Evolutionary conservation across 2,113 vertebrate genomes (phyloP).

Genomic region (Penelope pileata): DNA sequence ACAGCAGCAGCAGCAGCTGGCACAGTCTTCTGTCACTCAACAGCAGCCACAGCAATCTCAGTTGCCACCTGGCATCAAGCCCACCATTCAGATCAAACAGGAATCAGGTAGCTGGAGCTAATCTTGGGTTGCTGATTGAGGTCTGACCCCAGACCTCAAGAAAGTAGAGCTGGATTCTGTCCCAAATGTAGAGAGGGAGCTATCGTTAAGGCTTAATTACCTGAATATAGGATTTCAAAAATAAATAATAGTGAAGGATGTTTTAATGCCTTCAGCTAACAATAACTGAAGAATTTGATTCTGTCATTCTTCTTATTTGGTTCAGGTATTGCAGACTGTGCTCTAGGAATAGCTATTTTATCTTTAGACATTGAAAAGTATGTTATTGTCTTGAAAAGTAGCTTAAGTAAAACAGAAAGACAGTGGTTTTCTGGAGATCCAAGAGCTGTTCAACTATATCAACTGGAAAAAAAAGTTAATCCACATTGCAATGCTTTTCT

Average conservation of each 20-base stretch:
- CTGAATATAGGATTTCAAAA: not conserved
- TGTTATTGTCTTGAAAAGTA: not conserved
- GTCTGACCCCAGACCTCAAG: not conserved
- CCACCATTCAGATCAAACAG: constrained; percentile 98
- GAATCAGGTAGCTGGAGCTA: constrained; percentile 87
- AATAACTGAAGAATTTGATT: not conserved
- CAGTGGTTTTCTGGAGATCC: constrained; percentile 7
- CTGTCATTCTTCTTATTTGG: not conserved
- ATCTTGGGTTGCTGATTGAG: not conserved
- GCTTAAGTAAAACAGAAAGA: not conserved
- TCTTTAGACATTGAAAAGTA: not conserved
- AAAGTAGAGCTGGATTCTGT: not conserved
- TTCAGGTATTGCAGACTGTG: not conserved
- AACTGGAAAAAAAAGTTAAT: not conserved
- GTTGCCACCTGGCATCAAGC: constrained; percentile 85
- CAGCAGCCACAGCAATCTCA: constrained; percentile 76
- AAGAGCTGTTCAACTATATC: not conserved
- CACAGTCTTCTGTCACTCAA: constrained; percentile 74
- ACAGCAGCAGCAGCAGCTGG: constrained; percentile 58
- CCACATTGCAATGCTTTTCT: not conserved
- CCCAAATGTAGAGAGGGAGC: not conserved
- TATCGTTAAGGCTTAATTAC: not conserved
- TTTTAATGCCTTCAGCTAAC: not conserved
- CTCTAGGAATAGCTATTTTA: not conserved
- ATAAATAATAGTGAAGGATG: not conserved